Evolutionary conservation across 2,113 vertebrate genomes (phyloP), one percentile per base, ranked within the genome.

Genomic region (Chaetodon trifascialis): DNA sequence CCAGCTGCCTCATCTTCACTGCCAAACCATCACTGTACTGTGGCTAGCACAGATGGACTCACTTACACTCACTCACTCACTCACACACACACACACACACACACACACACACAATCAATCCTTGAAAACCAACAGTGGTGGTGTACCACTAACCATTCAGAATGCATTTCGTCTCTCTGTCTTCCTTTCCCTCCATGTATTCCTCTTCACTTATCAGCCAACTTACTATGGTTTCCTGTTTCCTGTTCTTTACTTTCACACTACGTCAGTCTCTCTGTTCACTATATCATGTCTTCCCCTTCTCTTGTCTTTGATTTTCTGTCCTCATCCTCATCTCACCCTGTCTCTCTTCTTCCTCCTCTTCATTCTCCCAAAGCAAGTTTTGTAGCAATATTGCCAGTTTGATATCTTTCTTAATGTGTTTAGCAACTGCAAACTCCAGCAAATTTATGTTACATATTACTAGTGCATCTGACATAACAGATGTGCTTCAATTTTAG

Each of bases 11-110:
- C 69, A 40, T 54, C 38, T 64, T 47, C 36, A 34, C 73, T 86
- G 84, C 90, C 87, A 91, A 85, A 79, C 76, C 89, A 65, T 82
- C 82, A 76, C 60, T 90, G 83, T 71, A 44, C 76, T 89, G 86
- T 70, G 85, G 76, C 73, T 60, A 49, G 49, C 69, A 83, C 78
- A 89, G 77, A 92, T 82, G 80, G 72, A 79, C 63, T 74, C 40
- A 73, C 76, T 71, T 73, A 36, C 36, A 54, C 44, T 44, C 64
- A 25, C 38, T 44, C 38, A 63, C 60, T 47, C 42, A 19, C 23
- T 34, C 21, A 54, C 67, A 55, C 51, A 67, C 65, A 44, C 75
- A 40, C 67, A 68, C 72, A 79, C 70, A 85, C 21, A 54, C 67
- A 55, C 51, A 67, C 65, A 44, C 75, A 40, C 67, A 68, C 72